Evolutionary conservation across 2,888 invertebrate species (phyloP).

Genomic region (Sisyra terminalis): DNA sequence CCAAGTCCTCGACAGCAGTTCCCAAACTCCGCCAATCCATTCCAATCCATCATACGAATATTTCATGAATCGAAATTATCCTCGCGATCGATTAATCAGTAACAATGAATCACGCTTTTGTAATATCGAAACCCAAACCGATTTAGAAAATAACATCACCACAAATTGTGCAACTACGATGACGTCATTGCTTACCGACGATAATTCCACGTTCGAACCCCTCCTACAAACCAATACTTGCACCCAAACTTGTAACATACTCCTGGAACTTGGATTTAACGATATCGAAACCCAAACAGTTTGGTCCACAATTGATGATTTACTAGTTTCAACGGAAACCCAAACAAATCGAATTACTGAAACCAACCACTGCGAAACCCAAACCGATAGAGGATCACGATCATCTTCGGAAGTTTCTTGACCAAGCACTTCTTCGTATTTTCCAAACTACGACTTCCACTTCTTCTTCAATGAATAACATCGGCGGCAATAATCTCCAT

Average conservation of each 20-base stretch:
- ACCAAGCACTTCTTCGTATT: background rate
- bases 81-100: slow-evolving; percentile 6
- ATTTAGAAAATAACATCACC: slow-evolving; percentile 12
- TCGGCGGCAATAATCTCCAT: too few relatives aligned
- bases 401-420: slow-evolving; percentile 7
- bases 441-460: too few relatives aligned
- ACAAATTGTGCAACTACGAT: background rate
- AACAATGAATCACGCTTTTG: slow-evolving; percentile 25
- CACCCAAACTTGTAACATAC: slow-evolving; percentile 37
- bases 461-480: too few relatives aligned
- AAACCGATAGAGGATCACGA: slow-evolving; percentile 26
- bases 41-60: background rate
- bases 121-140: slow-evolving; percentile 44
- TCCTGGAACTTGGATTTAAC: slow-evolving; percentile 35
- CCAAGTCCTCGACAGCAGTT: slow-evolving; percentile 13
- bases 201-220: slow-evolving; percentile 24
- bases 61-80: slow-evolving; percentile 1
- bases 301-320: slow-evolving; percentile 32
- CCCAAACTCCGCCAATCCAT: slow-evolving; percentile 12
- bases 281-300: slow-evolving; percentile 49
- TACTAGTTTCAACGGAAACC: slow-evolving; percentile 39
- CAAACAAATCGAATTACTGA: slow-evolving; percentile 30
- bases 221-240: slow-evolving; percentile 29
- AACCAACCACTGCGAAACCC: slow-evolving; percentile 34
- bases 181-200: slow-evolving; percentile 22